Base-by-base conservation (phyloP, 2,113 vertebrate species). In the Anoura caudifer region DNA sequence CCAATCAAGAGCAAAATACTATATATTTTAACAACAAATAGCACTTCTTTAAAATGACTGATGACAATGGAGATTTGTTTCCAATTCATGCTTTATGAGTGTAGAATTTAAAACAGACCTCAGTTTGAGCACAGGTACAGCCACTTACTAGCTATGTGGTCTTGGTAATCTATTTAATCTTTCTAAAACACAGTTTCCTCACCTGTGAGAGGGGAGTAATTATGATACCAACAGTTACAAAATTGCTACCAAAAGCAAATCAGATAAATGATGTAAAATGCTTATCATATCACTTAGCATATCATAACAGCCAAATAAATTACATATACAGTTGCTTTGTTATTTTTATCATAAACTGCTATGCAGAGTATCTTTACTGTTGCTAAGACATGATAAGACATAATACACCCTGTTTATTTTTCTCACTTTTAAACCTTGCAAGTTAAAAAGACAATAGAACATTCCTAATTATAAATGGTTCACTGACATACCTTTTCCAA, bases 401-500 rank as follows among this genome's bases (percentile, higher is more conserved):
- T 69, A 95, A 82, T 45, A 87, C 41, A 52, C 12, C 22, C 43
- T 59, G 13, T 76, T 91, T 61, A 90, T 79, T 92, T 94, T 96
- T 65, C 52, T 91, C 36, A 82, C 54, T 94, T 69, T 95, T 91
- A 96, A 94, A 90, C 1, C 50, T 13, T 70, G 3, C 26, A 95
- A 92, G 7, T 87, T 95, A 88, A 96, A 89, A 94, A 91, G 20
- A 87, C 5, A 77, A 56, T 36, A 95, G 19, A 84, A 81, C 45
- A 87, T 91, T 94, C 83, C 63, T 38, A 93, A 92, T 80, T 94
- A 90, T 22, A 38, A 31, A 75, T 69, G 17, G n/a, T 82, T 90
- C 28, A 96, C 28, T 96, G 65, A 97, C 98, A n/a, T 98, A 99
- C 99, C 99, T 98, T 99, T 98, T 98, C 99, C 99, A 98, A 99